Conservation (phyloP, 1,140 invertebrate species). For the Drosophila jambulina region DNA sequence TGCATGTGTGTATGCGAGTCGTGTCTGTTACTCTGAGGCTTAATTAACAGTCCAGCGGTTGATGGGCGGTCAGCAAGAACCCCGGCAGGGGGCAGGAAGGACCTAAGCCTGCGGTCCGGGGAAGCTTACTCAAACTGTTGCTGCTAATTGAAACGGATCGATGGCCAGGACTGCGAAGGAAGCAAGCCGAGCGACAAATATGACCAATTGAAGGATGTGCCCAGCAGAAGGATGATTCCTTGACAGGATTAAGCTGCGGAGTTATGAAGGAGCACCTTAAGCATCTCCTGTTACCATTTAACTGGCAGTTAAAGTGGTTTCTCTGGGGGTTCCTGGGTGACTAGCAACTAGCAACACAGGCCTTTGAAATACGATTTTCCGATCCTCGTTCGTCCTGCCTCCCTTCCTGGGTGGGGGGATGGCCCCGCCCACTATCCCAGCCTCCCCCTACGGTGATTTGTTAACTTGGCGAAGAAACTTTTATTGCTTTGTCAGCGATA, state of each 20-base stretch:
- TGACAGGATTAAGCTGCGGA: background rate
- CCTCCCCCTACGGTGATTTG: slow-evolving; percentile 59
- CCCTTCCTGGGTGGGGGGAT: background rate
- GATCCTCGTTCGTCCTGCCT: background rate
- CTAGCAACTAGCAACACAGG: background rate
- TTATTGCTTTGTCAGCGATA: slow-evolving; percentile 70
- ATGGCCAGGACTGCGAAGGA: slow-evolving; percentile 7
- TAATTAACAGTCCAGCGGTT: slow-evolving; percentile 39
- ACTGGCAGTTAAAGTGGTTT: background rate
- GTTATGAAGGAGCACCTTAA: background rate
- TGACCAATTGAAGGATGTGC: slow-evolving; percentile 18
- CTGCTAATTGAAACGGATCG: slow-evolving; percentile 43
- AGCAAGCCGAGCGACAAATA: slow-evolving; percentile 23
- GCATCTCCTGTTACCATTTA: background rate
- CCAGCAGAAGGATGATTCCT: background rate
- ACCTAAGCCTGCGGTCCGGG: slow-evolving; percentile 10
- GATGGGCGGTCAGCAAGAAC: slow-evolving; percentile 9
- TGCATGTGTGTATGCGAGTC: slow-evolving; percentile 8
- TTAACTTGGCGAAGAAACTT: slow-evolving; percentile 73
- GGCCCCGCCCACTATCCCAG: slow-evolving; percentile 11
- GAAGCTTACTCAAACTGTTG: slow-evolving; percentile 13
- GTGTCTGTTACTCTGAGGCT: slow-evolving; percentile 9
- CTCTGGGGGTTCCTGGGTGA: background rate
- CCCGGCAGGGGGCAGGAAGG: background rate
- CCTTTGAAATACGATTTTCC: background rate